A percentile compares a stretch with the other conserved stretches of the same genome.
Evolutionary conservation across 1,140 invertebrate genomes (phyloP).

Genomic region (Drosophila teissieri): DNA sequence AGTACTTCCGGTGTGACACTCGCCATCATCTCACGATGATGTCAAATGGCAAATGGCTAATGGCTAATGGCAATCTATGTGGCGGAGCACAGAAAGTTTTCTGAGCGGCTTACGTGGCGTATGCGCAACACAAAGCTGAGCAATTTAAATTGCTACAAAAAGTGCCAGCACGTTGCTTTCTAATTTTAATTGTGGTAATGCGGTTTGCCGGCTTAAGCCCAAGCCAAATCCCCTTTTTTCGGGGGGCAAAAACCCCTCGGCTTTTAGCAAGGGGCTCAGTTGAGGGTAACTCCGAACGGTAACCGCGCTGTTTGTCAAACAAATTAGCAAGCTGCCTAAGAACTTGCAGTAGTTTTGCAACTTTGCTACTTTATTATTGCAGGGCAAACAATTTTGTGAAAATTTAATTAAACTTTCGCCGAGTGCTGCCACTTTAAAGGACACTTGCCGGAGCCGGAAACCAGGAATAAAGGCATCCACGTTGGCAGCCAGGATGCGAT

Average conservation of each 20-base stretch:
- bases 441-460: slow-evolving; percentile 5
- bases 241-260: neutral
- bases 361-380: slow-evolving; percentile 68
- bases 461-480: neutral
- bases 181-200: slow-evolving; percentile 69
- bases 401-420: slow-evolving; percentile 70
- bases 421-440: slow-evolving; percentile 58
- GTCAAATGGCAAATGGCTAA: too few species aligned
- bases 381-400: slow-evolving; percentile 63
- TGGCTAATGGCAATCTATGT: slow-evolving; percentile 4
- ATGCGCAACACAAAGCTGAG: slow-evolving; percentile 60
- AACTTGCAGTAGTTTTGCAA: slow-evolving; percentile 64
- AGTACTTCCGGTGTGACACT: slow-evolving; percentile 1
- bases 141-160: slow-evolving; percentile 64
- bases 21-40: neutral
- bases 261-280: slow-evolving; percentile 18
- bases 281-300: slow-evolving; percentile 27
- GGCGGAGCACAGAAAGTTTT: slow-evolving; percentile 28
- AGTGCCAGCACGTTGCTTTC: slow-evolving; percentile 52
- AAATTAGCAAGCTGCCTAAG: slow-evolving; percentile 73
- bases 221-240: slow-evolving; percentile 1
- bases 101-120: slow-evolving; percentile 56
- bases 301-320: slow-evolving; percentile 70
- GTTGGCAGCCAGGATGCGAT: neutral
- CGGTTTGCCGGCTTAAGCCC: slow-evolving; percentile 51